Evolutionary conservation across 2,113 vertebrate genomes (phyloP), one percentile per base, ranked within the genome.

Genomic region (Hoplias malabaricus): DNA sequence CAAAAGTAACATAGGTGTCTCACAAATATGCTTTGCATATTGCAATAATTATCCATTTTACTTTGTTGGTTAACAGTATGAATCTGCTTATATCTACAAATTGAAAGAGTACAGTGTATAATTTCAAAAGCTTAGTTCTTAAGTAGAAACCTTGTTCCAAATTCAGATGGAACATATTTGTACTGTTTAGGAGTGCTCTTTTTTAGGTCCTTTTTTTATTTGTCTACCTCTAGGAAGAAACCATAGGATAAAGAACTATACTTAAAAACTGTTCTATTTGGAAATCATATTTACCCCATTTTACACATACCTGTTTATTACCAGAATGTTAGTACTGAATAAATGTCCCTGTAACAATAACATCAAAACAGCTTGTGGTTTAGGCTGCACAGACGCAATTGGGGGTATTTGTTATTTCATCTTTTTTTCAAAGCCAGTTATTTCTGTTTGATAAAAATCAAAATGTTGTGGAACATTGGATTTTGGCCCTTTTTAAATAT

Each of bases 151-250:
- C 36, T 66, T 66, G 25, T 38, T 43, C 9, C 10, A 10, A 21
- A 42, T 31, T 4, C 4, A 53, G 57, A 73, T 73, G 6, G 12
- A 25, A 33, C 25, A 8, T 54, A 61, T 43, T 59, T 61, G 25
- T 36, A 34, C 13, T 34, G 31, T 34, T 10, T 21, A 36, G 6
- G 14, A 36, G 33, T 36, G 16, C 2, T 27, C 40, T 53, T 53
- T 48, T n/a, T 36, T 36, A 34, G 11, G n/a, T 63, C 31, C 59
- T 36, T 16, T 19, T 21, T 34, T 69, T 69, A 46, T 23, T 76
- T 40, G 46, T 69, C 75, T 77, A 77, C 65, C 65, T 77, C 75
- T 10, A 4, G 11, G 13, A 27, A 34, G 40, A 53, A 36, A 11
- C 43, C 27, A 12, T 53, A 75, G 46, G 63, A 19, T 34, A 65